These are phyloP conservation scores for Poecilia picta DNA, from an alignment of 2,797 vertebrate species.

Conservation along the genomic window DNA sequence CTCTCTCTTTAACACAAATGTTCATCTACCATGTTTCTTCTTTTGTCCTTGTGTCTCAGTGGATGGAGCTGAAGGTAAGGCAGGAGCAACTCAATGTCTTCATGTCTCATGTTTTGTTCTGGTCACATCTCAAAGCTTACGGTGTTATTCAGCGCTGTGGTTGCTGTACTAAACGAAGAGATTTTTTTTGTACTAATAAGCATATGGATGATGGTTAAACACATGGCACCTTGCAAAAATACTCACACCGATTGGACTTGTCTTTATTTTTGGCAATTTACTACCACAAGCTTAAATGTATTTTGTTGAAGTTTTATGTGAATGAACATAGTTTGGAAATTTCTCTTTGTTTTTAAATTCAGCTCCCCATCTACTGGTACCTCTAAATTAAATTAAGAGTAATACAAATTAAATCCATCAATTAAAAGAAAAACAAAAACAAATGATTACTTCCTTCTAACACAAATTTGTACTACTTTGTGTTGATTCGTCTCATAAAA, in stretches of 20 bases:
- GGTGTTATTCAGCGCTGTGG: neutral
- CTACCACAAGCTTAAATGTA: neutral
- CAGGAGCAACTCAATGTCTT: constrained; percentile 28
- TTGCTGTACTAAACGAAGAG: neutral
- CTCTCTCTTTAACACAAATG: constrained; percentile 21
- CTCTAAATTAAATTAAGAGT: neutral
- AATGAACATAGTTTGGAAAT: neutral
- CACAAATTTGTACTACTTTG: neutral
- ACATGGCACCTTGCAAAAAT: neutral
- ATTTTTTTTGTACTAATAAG: neutral
- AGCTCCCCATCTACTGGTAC: neutral
- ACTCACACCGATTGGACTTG: neutral
- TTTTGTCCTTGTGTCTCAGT: constrained; percentile 65
- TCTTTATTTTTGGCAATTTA: neutral
- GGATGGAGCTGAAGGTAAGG: constrained; percentile 82
- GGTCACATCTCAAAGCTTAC: neutral
- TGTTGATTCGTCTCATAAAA: neutral
- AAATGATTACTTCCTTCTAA: neutral
- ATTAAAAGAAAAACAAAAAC: neutral
- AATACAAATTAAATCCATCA: neutral
- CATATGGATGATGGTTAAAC: neutral
- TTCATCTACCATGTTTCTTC: constrained; percentile 34
- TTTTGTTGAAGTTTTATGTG: neutral
- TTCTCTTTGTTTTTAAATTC: neutral
- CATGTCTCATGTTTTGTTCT: constrained; percentile 37